Evolutionary conservation across 1,140 invertebrate species (phyloP), one percentile per base, ranked within the genome.

Genomic region (Sinonovacula constricta): DNA sequence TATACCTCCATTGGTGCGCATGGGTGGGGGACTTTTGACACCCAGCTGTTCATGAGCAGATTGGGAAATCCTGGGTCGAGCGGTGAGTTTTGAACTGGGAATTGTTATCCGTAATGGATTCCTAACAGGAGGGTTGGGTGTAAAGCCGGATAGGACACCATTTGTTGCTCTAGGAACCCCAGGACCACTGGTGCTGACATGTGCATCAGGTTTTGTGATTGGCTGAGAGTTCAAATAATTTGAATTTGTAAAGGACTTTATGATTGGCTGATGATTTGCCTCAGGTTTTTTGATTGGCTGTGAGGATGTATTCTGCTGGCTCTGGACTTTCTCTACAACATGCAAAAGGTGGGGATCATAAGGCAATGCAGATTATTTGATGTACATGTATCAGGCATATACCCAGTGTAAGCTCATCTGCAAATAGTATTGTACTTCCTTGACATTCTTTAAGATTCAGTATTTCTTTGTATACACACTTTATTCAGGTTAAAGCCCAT

Each of bases 41-140:
- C 85, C 84, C 36, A 88, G 83, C 74, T 87, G 87, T 66, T 87
- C 80, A 51, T 80, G 85, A 63, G 87, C 88, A 2, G 87, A 86
- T 49, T 86, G 69, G 18, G 65, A 54, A 56, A 66, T 83, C 60
- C 69, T 45, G 26, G 76, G 51, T 49, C 28, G 22, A 31, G 56
- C 34, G 33, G 54, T 36, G n/a, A n/a, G n/a, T 78, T 70, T 78
- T 30, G 66, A 69, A 54, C 57, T 78, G 67, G 75, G 75, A 54
- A 76, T 76, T 5, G 72, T 54, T 34, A 76, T 31, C 72, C 33
- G 24, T 39, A 76, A 31, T 49, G 62, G 71, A 56, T 71, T 80
- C 63, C 80, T 63, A 49, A 72, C 56, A 31, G 83, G 83, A 69
- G 83, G 80, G 53, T 68, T 81, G 28, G 80, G 82, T 3, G 67